Evolutionary conservation across 2,797 vertebrate genomes (phyloP), one percentile per base, ranked within the genome.

Genomic region (Sorex maritimensis): DNA sequence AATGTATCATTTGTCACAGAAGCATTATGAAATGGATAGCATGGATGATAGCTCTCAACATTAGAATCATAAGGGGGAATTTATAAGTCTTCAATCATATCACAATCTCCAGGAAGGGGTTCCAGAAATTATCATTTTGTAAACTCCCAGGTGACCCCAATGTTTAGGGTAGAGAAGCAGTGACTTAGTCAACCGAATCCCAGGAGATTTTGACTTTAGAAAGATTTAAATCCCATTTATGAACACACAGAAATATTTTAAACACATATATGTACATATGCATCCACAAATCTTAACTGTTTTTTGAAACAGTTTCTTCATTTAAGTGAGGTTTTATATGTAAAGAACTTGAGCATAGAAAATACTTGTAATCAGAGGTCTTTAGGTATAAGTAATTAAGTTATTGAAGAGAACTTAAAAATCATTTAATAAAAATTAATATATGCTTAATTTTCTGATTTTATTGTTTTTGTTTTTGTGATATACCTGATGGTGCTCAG

Each of bases 321-420:
- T 61, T 73, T 74, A 19, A 80, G 28, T 86, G 78, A 88, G 4
- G 7, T 81, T 89, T 88, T 81, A 55, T 46, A 38, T 34, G 15
- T 46, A 87, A 88, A 94, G 65, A 67, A 28, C 7, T 67, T 67
- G 65, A 8, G 21, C 65, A 67, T 61, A 61, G 4, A 7, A 88
- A 86, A 71, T 34, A 6, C 46, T 26, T 63, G 2, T 69, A 46
- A 74, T 90, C 49, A 30, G 80, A 86, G n/a, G 87, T 87, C 72
- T 85, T 93, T 91, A 89, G n/a, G 17, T 49, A 24, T 82, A 46
- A 61, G 7, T 44, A 68, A 12, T 13, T 81, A 88, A 86, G 15
- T 19, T 92, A 67, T 65, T 61, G 10, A 44, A 44, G 28, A 90
- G 14, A 63, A 58, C 69, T 69, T 2, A 1, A 58, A 58, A 58